phyloP scores from a whole-genome alignment of 2,888 invertebrate genomes.

The Sipha maydis region DNA sequence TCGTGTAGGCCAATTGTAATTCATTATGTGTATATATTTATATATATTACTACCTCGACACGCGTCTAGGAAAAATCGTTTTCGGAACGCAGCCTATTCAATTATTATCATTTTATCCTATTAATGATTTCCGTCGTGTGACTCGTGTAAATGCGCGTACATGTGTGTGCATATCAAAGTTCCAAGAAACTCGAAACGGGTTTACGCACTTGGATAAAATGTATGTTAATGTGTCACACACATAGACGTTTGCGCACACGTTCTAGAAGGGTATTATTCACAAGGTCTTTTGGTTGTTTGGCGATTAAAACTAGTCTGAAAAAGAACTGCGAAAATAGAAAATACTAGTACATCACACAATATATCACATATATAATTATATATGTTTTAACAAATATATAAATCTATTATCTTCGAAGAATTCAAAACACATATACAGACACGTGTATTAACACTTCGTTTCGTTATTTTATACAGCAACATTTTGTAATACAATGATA shows the following conservation, averaged over 20 bases:
- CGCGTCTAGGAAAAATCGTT: not conserved
- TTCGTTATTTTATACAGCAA: not conserved
- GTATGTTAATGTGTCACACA: conserved; percentile 57
- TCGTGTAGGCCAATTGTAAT: too few relatives aligned
- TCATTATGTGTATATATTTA: too few relatives aligned
- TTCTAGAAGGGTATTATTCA: conserved; percentile 54
- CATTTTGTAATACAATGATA: not conserved
- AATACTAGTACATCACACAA: conserved; percentile 14
- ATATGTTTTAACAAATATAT: not conserved
- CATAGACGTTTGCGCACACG: not conserved
- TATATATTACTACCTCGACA: too few relatives aligned
- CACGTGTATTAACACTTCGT: conserved; percentile 29
- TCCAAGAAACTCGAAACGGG: conserved; percentile 58
- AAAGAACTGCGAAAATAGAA: conserved; percentile 43
- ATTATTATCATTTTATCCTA: not conserved
- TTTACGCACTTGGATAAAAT: conserved; percentile 52
- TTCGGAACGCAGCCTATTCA: not conserved
- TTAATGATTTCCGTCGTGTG: not conserved
- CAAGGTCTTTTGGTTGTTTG: conserved; percentile 50
- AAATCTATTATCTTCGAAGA: not conserved
- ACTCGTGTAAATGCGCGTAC: not conserved
- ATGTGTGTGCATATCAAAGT: not conserved
- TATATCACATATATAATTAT: not conserved
- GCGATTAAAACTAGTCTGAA: conserved; percentile 55
- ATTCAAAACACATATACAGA: not conserved